Base-by-base conservation (phyloP, 2,888 invertebrate species). In the Bedellia somnulentella region DNA sequence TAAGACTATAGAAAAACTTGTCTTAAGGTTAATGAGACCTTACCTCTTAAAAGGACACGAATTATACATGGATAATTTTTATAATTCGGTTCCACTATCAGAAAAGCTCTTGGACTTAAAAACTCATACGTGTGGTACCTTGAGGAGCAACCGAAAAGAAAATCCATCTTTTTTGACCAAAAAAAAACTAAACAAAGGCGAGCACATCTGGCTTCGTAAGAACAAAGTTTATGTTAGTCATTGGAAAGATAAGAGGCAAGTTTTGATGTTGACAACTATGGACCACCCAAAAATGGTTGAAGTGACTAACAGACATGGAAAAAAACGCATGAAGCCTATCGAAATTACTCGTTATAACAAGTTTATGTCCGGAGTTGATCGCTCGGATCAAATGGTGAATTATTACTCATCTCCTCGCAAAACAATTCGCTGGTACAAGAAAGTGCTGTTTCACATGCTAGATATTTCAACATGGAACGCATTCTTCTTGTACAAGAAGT, bases 161-260 rank as follows among this genome's bases (percentile, higher is more conserved):
- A 41, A 42, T 26, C 46, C 46, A 3, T 3, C 9, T 12, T 44
- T 23, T 30, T 37, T 15, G 29, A 31, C 12, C 38, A 36, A 37
- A 42, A 44, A 34, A 18, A n/a, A n/a, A n/a, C n/a, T 49, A 14
- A 45, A 44, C 27, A 46, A 39, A 35, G 43, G 43, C 28, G 43
- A 49, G 31, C 43, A 48, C 32, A 32, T 45, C 17, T 49, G 47
- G 47, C n/a, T 27, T 29, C 35, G 46, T n/a, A 46, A 46, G 29
- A 39, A 43, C 27, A 40, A 44, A 27, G 40, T 46, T 6, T 50
- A 49, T 34, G 45, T 47, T n/a, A 38, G 39, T 15, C 42, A 41
- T 24, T 50, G 49, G 49, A 39, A 36, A 24, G 47, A 47, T 37
- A 47, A 42, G 18, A 35, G 47, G 10, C 37, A 41, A 28, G 49